Evolutionary conservation across 92 coral and sea anemone species (phyloP), one percentile per base, ranked within the genome.

Genomic region (Actinernus sp.): DNA sequence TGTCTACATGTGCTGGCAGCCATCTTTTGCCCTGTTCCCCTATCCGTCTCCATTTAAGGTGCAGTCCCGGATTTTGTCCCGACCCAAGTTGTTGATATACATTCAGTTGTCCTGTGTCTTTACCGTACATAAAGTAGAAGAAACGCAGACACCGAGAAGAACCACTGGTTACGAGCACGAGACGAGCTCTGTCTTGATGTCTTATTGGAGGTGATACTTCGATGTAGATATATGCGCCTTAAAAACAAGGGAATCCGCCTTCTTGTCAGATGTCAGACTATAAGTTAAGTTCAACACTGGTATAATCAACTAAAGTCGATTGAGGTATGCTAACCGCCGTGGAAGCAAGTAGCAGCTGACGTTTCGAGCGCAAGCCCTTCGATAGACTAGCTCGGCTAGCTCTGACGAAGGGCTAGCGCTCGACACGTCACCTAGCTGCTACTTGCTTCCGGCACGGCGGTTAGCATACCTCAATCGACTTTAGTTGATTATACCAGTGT

Each of bases 141-240:
- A 81, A 83, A 9, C 55, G 66, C 60, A 91, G 79, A 22, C 93
- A 78, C 16, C 76, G 53, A 20, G 63, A 65, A 2, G 83, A 74
- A 2, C 86, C 72, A 3, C 88, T 78, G 13, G 26, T 65, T 7
- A 24, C 12, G 18, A 70, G 46, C 7, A 46, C n/a, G 23, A 94
- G 78, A 46, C 85, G 78, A 30, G 98, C 98, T 38, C 77, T 91
- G 66, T 94, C 95, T 21, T 74, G 78, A 6, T 57, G 45, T 12
- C 23, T 62, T 32, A 88, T 91, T 31, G 98, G 98, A 17, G 86
- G 18, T 0, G 98, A 83, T 2, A 92, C 84, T 27, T 94, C 98
- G 31, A 88, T 81, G 33, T 82, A 94, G 47, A 81, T 85, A 70
- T 91, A 94, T 50, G 63, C 76, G 1, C 98, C 98, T 94, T 28